These are phyloP conservation scores for Sylvia borin DNA, from an alignment of 2,797 vertebrate species.

Conservation along the genomic window DNA sequence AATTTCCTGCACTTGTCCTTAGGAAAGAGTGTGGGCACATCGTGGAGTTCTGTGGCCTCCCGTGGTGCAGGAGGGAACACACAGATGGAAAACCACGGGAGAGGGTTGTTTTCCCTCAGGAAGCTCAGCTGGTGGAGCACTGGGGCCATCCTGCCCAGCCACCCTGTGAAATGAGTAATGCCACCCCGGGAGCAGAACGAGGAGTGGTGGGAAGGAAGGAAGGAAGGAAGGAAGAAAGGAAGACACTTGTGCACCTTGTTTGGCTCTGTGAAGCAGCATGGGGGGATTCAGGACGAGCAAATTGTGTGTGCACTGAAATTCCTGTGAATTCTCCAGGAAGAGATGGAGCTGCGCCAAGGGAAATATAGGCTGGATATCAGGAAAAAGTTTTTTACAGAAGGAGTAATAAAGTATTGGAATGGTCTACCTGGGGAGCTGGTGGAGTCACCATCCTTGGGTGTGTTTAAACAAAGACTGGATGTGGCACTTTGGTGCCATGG, in stretches of 20 bases:
- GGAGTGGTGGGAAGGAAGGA: not conserved
- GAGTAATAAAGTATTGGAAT: no score
- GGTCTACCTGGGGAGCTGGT: no score
- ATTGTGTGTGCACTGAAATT: not conserved
- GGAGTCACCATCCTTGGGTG: no score
- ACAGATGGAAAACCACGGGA: constrained; percentile 29
- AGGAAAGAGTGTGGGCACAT: not conserved
- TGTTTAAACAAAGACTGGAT: no score
- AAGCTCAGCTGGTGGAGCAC: not conserved
- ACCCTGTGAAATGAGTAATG: not conserved
- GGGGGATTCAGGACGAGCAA: not conserved
- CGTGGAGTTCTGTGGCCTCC: not conserved
- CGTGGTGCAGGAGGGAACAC: not conserved
- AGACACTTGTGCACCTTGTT: not conserved
- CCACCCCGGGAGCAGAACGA: not conserved
- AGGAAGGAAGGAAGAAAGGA: not conserved
- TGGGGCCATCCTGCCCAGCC: not conserved
- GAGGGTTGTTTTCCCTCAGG: not conserved
- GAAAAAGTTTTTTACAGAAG: no score
- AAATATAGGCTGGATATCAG: no score
- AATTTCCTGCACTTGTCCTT: not conserved
- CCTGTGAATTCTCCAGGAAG: not conserved
- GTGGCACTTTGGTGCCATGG: no score
- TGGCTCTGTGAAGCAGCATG: not conserved
- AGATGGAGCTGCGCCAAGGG: not conserved